Percentiles rank a stretch among this genome's conserved stretches.
Conservation (phyloP, 2,113 vertebrate species). For the Telmatochromis sp. region DNA sequence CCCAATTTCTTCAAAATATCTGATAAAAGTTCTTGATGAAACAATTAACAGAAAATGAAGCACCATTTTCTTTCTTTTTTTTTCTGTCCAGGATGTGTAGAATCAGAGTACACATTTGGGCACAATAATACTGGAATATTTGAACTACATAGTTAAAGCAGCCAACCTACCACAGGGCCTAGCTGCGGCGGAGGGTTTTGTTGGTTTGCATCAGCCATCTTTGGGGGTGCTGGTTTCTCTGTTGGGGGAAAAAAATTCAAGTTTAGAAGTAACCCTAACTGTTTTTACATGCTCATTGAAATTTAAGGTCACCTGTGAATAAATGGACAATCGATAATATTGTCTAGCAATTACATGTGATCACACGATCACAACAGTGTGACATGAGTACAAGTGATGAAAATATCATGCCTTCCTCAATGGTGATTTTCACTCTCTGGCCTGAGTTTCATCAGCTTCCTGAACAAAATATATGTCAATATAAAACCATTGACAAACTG, state of each 20-base stretch:
- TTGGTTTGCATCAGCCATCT: constrained; percentile 72
- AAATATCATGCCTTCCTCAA: neutral
- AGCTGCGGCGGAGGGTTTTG: constrained; percentile 46
- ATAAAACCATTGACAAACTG: neutral
- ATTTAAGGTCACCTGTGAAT: neutral
- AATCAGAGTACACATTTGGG: neutral
- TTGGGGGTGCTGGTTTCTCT: constrained; percentile 11
- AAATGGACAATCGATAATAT: neutral
- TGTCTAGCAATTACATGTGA: neutral
- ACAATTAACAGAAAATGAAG: neutral
- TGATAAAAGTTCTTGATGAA: neutral
- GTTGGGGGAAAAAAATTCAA: neutral
- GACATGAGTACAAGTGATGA: neutral
- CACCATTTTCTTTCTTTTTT: neutral
- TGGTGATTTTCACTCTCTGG: neutral
- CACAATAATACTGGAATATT: neutral
- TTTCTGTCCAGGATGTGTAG: neutral
- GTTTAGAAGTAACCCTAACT: neutral
- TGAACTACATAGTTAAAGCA: neutral
- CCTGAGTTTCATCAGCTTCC: neutral
- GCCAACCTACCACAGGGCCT: constrained; percentile 62
- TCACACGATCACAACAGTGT: neutral
- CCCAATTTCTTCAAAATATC: neutral
- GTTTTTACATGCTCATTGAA: neutral
- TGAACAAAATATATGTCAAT: neutral